Conservation (phyloP, 1,140 invertebrate genomes). For the Zaprionus davidi region DNA sequence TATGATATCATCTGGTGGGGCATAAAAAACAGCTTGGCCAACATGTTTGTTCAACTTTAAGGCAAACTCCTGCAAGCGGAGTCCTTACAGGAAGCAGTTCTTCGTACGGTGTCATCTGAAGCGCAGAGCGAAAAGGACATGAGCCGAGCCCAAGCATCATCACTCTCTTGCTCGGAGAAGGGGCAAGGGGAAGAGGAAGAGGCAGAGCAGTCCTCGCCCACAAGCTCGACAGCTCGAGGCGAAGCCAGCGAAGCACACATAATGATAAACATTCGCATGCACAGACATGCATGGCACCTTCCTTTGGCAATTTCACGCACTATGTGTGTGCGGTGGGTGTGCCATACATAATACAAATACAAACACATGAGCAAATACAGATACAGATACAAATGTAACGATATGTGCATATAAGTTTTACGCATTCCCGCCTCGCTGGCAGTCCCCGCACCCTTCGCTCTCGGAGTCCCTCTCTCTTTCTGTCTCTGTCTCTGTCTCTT, state of each 20-base stretch:
- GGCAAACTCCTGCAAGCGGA: slow-evolving; percentile 2
- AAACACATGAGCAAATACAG: slow-evolving; percentile 16
- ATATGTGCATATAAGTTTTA: slow-evolving; percentile 35
- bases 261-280: slow-evolving; percentile 44
- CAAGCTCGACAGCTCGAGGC: slow-evolving; percentile 34
- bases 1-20: neutral
- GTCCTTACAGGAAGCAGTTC: neutral
- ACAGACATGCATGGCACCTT: slow-evolving; percentile 25
- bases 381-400: slow-evolving; percentile 35
- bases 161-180: neutral
- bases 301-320: slow-evolving; percentile 57
- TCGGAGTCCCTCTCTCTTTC: neutral
- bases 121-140: neutral
- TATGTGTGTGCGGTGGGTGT: slow-evolving; percentile 20
- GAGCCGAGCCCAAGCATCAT: slow-evolving; percentile 12
- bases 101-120: neutral
- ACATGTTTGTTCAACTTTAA: slow-evolving; percentile 8
- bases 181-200: neutral
- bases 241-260: slow-evolving; percentile 23
- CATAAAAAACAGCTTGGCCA: slow-evolving; percentile 3
- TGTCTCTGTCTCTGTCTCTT: slow-evolving; percentile 6
- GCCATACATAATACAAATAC: slow-evolving; percentile 44
- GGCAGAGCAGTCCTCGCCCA: slow-evolving; percentile 14
- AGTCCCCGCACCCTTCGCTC: neutral
- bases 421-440: neutral